Evolutionary conservation across 2,888 invertebrate species (phyloP), one percentile per base, ranked within the genome.

Genomic region (Hypselothyrea guttata): DNA sequence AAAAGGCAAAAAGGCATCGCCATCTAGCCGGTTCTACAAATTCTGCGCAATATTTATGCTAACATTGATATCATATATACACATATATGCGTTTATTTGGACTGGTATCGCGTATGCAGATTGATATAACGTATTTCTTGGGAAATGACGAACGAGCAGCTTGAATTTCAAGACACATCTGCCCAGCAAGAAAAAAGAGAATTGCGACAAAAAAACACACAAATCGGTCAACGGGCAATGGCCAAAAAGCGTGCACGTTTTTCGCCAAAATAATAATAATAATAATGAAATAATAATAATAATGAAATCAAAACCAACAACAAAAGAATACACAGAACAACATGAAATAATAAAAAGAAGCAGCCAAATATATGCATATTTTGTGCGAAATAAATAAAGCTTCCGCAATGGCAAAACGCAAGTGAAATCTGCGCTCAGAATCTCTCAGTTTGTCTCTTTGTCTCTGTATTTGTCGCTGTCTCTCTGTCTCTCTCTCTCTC

Each of bases 181-280:
- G 56, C 22, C 22, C 51, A 7, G 49, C 18, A 40, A 22, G n/a
- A 48, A 13, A 40, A 28, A 40, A 22, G n/a, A 48, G 15, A 40
- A 44, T 27, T 47, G 57, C 44, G 59, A 49, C 52, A 38, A 71
- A 54, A 47, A 52, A 65, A 58, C 75, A 52, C 65, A 58, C 75
- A 78, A 76, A 73, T 77, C 77, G 77, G 77, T 81, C 77, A 81
- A 59, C 81, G 66, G 74, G 81, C 75, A 66, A 75, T 45, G 68
- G 56, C 65, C 69, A 78, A 78, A 22, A 22, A 22, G 3, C 35
- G 64, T 55, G 63, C 79, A 75, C 75, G 75, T 78, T 78, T 77
- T 54, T 44, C 45, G 34, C 47, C 48, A 55, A 49, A 57, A 49
- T 42, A 35, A 33, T 7, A 15, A 28, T 44, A 47, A 34, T 34